Percentiles rank a stretch among this genome's conserved stretches.
phyloP scores from a whole-genome alignment of 2,113 vertebrate species.

The Himantopus leucocephalus region DNA sequence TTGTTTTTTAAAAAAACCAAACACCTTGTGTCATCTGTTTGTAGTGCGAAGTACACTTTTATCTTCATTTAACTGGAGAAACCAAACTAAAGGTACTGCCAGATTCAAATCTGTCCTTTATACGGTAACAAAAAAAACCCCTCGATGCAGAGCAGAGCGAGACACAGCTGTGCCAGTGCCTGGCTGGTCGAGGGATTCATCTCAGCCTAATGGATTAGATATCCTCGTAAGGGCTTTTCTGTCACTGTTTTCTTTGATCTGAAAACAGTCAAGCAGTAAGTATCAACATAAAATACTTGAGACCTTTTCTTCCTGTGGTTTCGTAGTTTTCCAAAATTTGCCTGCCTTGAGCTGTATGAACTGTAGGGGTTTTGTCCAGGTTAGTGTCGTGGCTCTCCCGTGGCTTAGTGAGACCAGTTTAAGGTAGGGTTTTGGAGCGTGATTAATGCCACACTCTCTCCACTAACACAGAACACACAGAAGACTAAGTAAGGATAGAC shows the following conservation, averaged over 20 bases:
- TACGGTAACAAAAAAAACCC: background rate
- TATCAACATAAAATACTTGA: background rate
- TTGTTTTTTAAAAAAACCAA: too few relatives aligned
- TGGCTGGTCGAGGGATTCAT: background rate
- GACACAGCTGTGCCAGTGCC: background rate
- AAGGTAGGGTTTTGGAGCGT: background rate
- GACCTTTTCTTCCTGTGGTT: background rate
- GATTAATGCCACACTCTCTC: background rate
- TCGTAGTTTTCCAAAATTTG: background rate
- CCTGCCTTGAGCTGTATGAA: background rate
- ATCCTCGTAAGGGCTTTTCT: background rate
- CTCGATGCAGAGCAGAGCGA: background rate
- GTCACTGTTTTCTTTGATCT: background rate
- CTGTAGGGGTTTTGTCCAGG: background rate
- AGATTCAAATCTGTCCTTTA: background rate
- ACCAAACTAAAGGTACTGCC: background rate
- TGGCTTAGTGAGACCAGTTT: background rate
- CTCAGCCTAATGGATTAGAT: background rate
- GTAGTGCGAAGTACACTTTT: background rate
- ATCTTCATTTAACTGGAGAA: background rate
- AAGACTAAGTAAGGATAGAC: background rate
- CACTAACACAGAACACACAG: background rate
- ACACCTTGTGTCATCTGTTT: background rate
- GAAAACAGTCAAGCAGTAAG: background rate
- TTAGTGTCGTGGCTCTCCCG: background rate